Conservation (phyloP, 2,113 vertebrate species). For the Chaetura pelagica region DNA sequence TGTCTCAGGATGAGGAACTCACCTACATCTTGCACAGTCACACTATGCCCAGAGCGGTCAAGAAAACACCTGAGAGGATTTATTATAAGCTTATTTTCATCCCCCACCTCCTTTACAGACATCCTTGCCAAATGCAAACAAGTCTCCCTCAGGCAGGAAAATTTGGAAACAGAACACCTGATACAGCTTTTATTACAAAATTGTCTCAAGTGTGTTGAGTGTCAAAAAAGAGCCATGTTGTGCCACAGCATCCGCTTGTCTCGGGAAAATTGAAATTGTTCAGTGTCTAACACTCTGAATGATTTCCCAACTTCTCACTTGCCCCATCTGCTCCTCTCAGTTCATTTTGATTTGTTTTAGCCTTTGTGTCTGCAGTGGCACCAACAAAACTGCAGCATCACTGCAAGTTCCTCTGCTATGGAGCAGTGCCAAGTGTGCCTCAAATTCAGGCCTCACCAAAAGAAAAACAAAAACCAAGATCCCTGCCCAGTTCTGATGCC, state of each 20-base stretch:
- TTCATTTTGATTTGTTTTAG: slow-evolving; percentile 58
- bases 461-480: background rate
- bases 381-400: slow-evolving; percentile 64
- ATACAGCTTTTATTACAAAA: slow-evolving; percentile 24
- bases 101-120: background rate
- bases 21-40: background rate
- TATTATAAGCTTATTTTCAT: background rate
- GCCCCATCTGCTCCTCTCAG: slow-evolving; percentile 68
- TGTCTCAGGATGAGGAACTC: background rate
- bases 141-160: slow-evolving; percentile 8
- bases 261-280: slow-evolving; percentile 22
- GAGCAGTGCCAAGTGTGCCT: background rate
- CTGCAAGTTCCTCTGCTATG: slow-evolving; percentile 40
- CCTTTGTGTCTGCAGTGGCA: slow-evolving; percentile 60
- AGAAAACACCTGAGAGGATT: background rate
- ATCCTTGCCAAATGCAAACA: slow-evolving; percentile 7
- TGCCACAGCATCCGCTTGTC: slow-evolving; percentile 37
- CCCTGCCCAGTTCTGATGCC: background rate
- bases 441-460: background rate
- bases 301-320: slow-evolving; percentile 66
- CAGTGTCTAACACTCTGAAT: slow-evolving; percentile 47
- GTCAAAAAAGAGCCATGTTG: slow-evolving; percentile 18
- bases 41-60: background rate
- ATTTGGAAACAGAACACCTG: slow-evolving; percentile 35
- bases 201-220: slow-evolving; percentile 8